phyloP scores from a whole-genome alignment of 2,113 vertebrate species.

The Zosterops pallidus region DNA sequence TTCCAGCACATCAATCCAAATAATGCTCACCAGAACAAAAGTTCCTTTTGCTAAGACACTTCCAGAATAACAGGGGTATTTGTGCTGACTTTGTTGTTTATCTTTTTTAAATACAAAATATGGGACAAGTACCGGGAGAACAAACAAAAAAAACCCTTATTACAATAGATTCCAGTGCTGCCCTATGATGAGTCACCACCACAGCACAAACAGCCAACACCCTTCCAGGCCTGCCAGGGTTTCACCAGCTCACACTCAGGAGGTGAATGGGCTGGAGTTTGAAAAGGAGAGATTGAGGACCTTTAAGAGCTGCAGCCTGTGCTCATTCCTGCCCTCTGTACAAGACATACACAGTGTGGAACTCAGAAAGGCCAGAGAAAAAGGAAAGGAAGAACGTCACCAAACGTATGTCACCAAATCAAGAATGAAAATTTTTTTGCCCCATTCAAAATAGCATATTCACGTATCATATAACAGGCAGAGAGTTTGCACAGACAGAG shows the following conservation, averaged over 20 bases:
- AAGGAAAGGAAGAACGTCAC: neutral
- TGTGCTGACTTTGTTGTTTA: neutral
- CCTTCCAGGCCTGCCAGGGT: neutral
- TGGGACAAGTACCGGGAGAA: fast-evolving
- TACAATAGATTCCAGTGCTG: neutral
- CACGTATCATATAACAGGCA: neutral
- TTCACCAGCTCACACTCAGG: neutral
- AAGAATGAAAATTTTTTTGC: neutral
- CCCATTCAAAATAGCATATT: neutral
- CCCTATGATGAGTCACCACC: neutral
- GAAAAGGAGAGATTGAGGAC: neutral
- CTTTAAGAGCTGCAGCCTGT: neutral
- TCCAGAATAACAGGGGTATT: neutral
- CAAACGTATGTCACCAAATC: neutral
- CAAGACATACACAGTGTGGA: fast-evolving
- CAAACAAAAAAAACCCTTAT: neutral
- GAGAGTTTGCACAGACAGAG: neutral
- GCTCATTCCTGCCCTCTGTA: neutral
- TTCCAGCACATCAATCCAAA: neutral
- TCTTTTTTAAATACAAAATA: neutral
- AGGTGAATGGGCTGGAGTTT: neutral
- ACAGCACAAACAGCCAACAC: neutral
- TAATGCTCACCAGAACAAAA: neutral
- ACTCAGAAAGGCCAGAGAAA: neutral
- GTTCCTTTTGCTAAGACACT: neutral